A percentile compares a stretch with the other conserved stretches of the same genome.
Evolutionary conservation across 2,888 invertebrate species (phyloP).

Genomic region (Spisula subtruncata): DNA sequence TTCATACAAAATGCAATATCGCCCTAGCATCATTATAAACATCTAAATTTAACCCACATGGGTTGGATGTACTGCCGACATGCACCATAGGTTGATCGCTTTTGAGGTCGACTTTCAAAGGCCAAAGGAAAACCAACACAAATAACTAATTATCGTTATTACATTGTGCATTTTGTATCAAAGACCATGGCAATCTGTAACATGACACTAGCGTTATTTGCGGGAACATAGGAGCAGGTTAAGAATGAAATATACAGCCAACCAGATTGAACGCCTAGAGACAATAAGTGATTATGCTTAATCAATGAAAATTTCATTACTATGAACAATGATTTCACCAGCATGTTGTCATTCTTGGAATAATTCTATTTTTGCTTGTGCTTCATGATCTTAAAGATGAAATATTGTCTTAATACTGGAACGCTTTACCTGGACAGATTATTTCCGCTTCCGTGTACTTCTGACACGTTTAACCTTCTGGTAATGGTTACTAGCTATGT

Average conservation of each 20-base stretch:
- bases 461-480: too few relatives aligned
- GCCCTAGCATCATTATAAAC: background rate
- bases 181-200: background rate
- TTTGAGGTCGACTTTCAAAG: background rate
- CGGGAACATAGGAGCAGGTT: background rate
- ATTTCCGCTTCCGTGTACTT: background rate
- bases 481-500: too few relatives aligned
- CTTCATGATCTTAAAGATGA: background rate
- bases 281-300: background rate
- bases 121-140: background rate
- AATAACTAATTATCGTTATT: background rate
- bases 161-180: background rate
- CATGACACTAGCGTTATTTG: background rate
- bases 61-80: background rate
- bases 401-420: background rate
- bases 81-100: background rate
- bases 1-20: background rate
- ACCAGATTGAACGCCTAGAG: background rate
- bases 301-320: conserved; percentile 11
- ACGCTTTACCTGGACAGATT: background rate
- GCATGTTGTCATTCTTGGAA: background rate
- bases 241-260: background rate
- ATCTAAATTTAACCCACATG: background rate
- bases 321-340: background rate
- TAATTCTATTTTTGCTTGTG: background rate